Evolutionary conservation across 2,797 vertebrate genomes (phyloP).

Genomic region (Lepus townsendii): DNA sequence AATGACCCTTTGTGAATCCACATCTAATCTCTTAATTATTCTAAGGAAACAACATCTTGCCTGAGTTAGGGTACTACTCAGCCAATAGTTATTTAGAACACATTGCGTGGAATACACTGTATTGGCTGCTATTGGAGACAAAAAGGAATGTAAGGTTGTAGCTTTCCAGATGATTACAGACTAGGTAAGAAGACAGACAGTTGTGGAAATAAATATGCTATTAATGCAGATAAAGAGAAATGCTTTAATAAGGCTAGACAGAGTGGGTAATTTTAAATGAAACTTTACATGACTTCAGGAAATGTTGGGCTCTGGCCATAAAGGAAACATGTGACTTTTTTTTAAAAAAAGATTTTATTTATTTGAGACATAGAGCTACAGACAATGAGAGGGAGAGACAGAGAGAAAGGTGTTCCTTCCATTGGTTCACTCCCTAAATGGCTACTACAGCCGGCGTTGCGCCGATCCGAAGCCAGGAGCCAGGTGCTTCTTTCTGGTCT

Average conservation of each 20-base stretch:
- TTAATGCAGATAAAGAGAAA: background rate
- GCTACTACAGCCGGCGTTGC: too few species aligned
- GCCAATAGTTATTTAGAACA: slow-evolving; percentile 28
- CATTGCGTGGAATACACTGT: background rate
- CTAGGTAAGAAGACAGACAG: background rate
- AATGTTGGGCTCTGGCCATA: background rate
- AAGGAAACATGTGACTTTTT: background rate
- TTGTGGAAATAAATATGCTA: background rate
- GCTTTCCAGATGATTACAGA: background rate
- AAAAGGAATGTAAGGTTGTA: background rate
- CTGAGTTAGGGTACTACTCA: background rate
- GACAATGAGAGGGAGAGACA: too few species aligned
- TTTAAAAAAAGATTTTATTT: too few species aligned
- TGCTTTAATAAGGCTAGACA: background rate
- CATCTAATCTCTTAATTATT: slow-evolving; percentile 61
- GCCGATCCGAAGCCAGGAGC: too few species aligned
- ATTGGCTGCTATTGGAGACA: background rate
- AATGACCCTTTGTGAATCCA: slow-evolving; percentile 2
- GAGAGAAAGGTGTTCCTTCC: too few species aligned
- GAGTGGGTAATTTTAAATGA: background rate
- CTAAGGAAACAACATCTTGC: slow-evolving; percentile 3
- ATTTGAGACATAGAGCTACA: too few species aligned
- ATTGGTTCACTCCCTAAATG: too few species aligned
- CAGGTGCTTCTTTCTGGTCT: too few species aligned
- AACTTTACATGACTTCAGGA: slow-evolving; percentile 36